Evolutionary conservation across 1,140 invertebrate species (phyloP), one percentile per base, ranked within the genome.

Genomic region (Scaptomyza hsui): DNA sequence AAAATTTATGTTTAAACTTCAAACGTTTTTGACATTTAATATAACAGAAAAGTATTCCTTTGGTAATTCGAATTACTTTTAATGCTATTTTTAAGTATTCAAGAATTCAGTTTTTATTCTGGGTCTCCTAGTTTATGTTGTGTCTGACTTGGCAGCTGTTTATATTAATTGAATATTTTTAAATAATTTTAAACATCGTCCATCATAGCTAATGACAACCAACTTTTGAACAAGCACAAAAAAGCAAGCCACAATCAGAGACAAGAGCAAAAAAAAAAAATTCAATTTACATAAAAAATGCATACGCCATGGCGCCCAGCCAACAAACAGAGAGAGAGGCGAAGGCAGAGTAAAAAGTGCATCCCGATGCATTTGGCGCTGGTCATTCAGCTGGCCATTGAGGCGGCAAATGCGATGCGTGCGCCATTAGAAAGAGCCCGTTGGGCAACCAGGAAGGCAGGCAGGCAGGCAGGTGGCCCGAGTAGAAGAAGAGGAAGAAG

Each of bases 251-350:
- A 39, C 48, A 39, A 39, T 13, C 47, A n/a, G 19, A 29, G 29
- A 51, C 29, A 51, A 42, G 13, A 42, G 41, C 49, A 26, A 6
- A 1, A 55, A 37, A 29, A 19, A 75, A 80, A 75, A 81, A 88
- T 88, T 82, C 61, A 86, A 86, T 88, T 88, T 86, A 61, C 82
- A 88, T 86, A 88, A 88, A 88, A 86, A 88, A 88, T 86, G 71
- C 82, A 86, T 81, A 71, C 75, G 56, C 77, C 82, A 59, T 86
- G 81, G 81, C 81, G 81, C 82, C 82, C 82, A 78, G 44, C 41
- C 41, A 44, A n/a, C n/a, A n/a, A n/a, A n/a, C n/a, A n/a, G n/a
- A n/a, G n/a, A n/a, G n/a, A 26, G 53, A 49, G 57, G 13, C 41
- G 18, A 29, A 42, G 35, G 24, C 13, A 55, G 24, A 29, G 19